Conservation (phyloP, 2,797 vertebrate genomes). For the Xerus rutilus region DNA sequence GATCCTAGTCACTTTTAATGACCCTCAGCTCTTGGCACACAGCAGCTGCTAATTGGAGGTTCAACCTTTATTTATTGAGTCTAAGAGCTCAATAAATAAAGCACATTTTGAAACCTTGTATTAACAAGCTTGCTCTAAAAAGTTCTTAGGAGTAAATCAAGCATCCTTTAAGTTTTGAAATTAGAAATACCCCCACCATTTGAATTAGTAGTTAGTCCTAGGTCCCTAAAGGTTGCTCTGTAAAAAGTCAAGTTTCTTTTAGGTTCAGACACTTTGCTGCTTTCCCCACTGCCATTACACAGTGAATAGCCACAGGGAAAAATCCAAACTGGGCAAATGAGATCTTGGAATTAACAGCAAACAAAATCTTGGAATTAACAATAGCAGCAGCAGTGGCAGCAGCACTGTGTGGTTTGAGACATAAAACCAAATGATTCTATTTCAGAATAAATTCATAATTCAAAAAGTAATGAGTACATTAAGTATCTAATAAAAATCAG, state of each 20-base stretch:
- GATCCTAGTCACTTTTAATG: background rate
- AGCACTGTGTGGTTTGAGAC: background rate
- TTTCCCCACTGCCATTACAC: background rate
- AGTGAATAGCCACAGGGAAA: background rate
- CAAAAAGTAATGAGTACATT: background rate
- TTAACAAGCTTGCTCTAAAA: background rate
- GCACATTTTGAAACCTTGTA: background rate
- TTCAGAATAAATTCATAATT: slow-evolving; percentile 47
- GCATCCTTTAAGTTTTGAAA: background rate
- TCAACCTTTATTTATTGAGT: background rate
- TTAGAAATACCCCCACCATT: background rate
- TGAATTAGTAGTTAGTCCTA: background rate
- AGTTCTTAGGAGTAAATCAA: background rate
- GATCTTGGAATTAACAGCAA: background rate
- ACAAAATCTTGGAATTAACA: too few species aligned
- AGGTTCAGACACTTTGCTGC: background rate
- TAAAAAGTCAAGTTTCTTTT: background rate
- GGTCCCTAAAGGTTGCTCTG: background rate
- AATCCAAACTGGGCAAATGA: background rate
- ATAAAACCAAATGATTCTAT: slow-evolving; percentile 54
- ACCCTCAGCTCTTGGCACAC: background rate
- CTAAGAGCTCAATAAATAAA: background rate
- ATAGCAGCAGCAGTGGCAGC: too few species aligned
- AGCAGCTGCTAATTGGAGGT: background rate
- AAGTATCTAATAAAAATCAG: slow-evolving; percentile 33